Evolutionary conservation across 2,888 invertebrate genomes (phyloP).

Genomic region (Drosophila nigricruria): DNA sequence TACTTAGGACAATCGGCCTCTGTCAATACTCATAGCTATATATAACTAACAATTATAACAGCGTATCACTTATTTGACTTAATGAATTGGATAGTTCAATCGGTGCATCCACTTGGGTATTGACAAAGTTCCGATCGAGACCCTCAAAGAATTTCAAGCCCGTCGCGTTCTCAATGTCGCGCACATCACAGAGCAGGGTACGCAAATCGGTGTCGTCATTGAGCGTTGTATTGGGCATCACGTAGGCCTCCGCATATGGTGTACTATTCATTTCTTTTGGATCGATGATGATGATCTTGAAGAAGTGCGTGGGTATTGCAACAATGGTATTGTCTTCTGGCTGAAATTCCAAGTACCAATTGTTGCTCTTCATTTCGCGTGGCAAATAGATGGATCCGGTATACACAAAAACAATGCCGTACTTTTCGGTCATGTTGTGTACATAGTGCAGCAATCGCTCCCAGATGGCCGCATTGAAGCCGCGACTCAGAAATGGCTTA

Average conservation of each 20-base stretch:
- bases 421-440: conserved; percentile 37
- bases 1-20: background rate
- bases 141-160: conserved; percentile 69
- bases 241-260: conserved; percentile 73
- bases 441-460: conserved; percentile 55
- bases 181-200: conserved; percentile 60
- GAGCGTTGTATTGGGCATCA: conserved; percentile 58
- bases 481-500: conserved; percentile 60
- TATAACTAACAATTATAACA: background rate
- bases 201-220: conserved; percentile 48
- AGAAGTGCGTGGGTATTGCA: conserved; percentile 72
- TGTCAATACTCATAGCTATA: background rate
- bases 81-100: background rate
- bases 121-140: conserved; percentile 67
- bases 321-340: conserved; percentile 61
- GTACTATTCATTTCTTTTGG: conserved; percentile 25
- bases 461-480: conserved; percentile 63
- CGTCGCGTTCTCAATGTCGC: conserved; percentile 69
- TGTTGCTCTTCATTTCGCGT: conserved; percentile 47
- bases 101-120: conserved; percentile 35
- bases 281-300: conserved; percentile 67
- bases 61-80: conserved; percentile 12
- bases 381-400: conserved; percentile 73
- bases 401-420: conserved; percentile 60
- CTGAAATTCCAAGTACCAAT: conserved; percentile 70